A percentile compares a stretch with the other conserved stretches of the same genome.
Evolutionary conservation across 2,888 invertebrate genomes (phyloP).

Genomic region (Scaptomyza reducta): DNA sequence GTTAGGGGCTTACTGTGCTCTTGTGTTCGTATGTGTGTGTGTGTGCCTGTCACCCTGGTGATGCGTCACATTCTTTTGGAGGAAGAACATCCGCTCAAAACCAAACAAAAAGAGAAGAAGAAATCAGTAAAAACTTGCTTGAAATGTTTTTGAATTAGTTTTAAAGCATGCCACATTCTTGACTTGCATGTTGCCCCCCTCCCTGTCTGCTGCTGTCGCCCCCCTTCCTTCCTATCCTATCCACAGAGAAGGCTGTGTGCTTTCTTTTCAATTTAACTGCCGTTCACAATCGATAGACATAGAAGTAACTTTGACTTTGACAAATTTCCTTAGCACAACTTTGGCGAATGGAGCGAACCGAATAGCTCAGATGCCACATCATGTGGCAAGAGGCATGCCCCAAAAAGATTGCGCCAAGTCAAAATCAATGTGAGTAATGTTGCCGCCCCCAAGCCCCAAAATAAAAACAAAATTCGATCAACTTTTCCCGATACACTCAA

Average conservation of each 20-base stretch:
- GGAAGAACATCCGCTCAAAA: constrained; percentile 28
- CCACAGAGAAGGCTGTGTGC: constrained; percentile 23
- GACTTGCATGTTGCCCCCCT: constrained; percentile 14
- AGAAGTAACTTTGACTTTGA: constrained; percentile 66
- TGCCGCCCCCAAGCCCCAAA: constrained; percentile 9
- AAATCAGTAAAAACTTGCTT: constrained; percentile 25
- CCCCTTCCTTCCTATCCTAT: neutral
- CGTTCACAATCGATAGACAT: constrained; percentile 63
- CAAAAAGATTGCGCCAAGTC: constrained; percentile 10
- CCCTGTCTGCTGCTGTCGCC: neutral
- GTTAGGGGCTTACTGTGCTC: constrained; percentile 5
- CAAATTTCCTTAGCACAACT: constrained; percentile 59
- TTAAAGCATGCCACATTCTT: constrained; percentile 56
- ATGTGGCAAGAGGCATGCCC: constrained; percentile 22
- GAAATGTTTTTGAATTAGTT: constrained; percentile 56
- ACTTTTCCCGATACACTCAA: constrained; percentile 1
- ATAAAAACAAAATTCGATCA: constrained; percentile 14
- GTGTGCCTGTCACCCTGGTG: constrained; percentile 31
- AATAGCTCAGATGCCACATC: constrained; percentile 15
- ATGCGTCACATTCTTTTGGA: constrained; percentile 54
- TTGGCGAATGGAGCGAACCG: constrained; percentile 21
- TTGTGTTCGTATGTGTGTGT: neutral
- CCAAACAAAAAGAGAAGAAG: neutral
- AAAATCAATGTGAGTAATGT: constrained; percentile 58
- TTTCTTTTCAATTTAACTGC: constrained; percentile 60